phyloP scores from a whole-genome alignment of 2,888 invertebrate species.

The Oxystoma pomonae region DNA sequence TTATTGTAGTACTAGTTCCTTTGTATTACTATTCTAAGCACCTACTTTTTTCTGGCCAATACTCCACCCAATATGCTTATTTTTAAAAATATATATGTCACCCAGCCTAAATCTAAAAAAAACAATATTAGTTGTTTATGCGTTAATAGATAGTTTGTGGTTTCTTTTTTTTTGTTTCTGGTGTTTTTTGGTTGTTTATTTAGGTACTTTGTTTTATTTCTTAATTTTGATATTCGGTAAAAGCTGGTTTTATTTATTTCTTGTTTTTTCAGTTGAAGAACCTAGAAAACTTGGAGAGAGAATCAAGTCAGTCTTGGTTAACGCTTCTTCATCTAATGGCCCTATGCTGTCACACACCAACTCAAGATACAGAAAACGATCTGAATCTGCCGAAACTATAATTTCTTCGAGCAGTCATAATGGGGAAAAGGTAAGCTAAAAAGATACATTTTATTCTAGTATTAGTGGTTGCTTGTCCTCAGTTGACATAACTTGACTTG shows the following conservation, averaged over 20 bases:
- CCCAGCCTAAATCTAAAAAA: too few species aligned
- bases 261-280: slow-evolving; percentile 24
- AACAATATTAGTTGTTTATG: background rate
- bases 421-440: background rate
- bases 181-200: background rate
- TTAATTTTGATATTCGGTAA: slow-evolving; percentile 4
- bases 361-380: slow-evolving; percentile 41
- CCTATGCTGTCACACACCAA: slow-evolving; percentile 46
- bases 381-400: slow-evolving; percentile 36
- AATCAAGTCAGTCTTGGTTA: slow-evolving; percentile 45
- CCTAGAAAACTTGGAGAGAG: slow-evolving; percentile 38
- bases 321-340: slow-evolving; percentile 45
- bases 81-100: too few species aligned
- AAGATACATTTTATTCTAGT: too few species aligned
- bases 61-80: too few species aligned
- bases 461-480: too few species aligned
- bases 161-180: too few species aligned
- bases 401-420: slow-evolving; percentile 28
- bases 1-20: too few species aligned
- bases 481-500: too few species aligned
- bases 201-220: slow-evolving; percentile 1
- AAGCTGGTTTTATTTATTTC: slow-evolving; percentile 3
- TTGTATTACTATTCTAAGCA: too few species aligned
- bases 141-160: background rate
- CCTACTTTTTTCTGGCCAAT: too few species aligned